phyloP scores from a whole-genome alignment of 2,113 vertebrate genomes.

The Menura novaehollandiae region DNA sequence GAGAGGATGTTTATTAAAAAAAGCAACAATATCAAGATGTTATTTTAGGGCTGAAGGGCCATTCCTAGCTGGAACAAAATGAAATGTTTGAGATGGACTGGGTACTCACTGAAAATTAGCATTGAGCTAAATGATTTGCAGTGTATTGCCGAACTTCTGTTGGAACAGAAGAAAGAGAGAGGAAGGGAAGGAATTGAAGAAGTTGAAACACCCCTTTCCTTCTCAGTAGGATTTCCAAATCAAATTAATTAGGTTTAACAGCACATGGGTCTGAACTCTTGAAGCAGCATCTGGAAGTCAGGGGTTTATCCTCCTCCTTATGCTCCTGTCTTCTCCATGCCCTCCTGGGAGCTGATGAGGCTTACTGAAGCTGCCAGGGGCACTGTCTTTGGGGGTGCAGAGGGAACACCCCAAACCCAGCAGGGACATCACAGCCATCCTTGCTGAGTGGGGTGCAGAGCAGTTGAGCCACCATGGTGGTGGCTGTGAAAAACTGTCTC shows the following conservation, averaged over 20 bases:
- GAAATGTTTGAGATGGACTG: background rate
- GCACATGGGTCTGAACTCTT: background rate
- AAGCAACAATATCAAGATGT: background rate
- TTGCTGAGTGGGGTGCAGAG: background rate
- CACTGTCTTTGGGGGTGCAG: background rate
- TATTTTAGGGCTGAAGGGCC: background rate
- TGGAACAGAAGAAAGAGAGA: background rate
- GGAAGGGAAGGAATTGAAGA: background rate
- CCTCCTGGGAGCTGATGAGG: background rate
- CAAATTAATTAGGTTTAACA: background rate
- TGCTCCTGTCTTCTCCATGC: background rate
- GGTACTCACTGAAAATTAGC: background rate
- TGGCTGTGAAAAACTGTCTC: background rate
- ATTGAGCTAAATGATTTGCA: background rate
- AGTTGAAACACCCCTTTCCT: background rate
- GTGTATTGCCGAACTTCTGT: background rate
- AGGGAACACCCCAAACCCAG: background rate
- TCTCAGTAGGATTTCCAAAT: background rate
- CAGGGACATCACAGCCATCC: fast-evolving
- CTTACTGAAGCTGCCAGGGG: background rate
- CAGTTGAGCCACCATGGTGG: background rate
- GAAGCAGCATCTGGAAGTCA: background rate
- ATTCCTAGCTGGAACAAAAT: background rate
- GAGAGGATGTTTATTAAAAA: constrained; percentile 56
- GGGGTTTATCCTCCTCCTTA: background rate